These are phyloP conservation scores for Drosophila eugracilis DNA, from an alignment of 1,140 invertebrate genomes.

Conservation along the genomic window DNA sequence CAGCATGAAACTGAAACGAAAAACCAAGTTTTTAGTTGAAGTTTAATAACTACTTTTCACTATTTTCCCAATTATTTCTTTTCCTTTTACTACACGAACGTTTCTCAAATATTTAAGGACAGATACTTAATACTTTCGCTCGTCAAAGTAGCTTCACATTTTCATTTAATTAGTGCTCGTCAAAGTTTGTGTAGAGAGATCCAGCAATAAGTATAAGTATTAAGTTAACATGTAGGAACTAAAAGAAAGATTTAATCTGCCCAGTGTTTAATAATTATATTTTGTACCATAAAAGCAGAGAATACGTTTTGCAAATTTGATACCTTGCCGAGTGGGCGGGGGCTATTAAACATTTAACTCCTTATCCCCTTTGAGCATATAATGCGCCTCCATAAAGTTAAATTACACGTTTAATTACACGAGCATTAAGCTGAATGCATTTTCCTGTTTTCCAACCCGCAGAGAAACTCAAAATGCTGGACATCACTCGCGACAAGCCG, in stretches of 20 bases:
- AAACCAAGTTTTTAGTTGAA: not conserved
- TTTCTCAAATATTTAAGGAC: not conserved
- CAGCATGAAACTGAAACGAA: not conserved
- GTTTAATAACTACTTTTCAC: not conserved
- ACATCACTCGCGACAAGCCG: conserved; percentile 93
- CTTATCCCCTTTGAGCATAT: too few species aligned
- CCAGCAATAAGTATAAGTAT: not conserved
- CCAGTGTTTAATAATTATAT: not conserved
- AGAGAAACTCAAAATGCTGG: conserved; percentile 88
- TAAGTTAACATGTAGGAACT: too few species aligned
- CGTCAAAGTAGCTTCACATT: not conserved
- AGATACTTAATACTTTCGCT: conserved; percentile 1
- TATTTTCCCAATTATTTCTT: not conserved
- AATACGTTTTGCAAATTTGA: not conserved
- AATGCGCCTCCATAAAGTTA: conserved; percentile 27
- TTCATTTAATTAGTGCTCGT: not conserved
- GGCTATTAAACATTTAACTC: conserved; percentile 14
- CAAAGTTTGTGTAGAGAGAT: not conserved
- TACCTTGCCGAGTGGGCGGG: too few species aligned
- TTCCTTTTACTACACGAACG: not conserved
- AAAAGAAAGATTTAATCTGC: conserved; percentile 2
- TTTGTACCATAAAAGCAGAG: not conserved
- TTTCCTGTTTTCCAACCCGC: conserved; percentile 27
- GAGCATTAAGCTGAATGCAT: conserved; percentile 39
- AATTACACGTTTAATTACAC: conserved; percentile 41